Evolutionary conservation across 2,113 vertebrate genomes (phyloP).

Genomic region (Kryptolebias marmoratus): DNA sequence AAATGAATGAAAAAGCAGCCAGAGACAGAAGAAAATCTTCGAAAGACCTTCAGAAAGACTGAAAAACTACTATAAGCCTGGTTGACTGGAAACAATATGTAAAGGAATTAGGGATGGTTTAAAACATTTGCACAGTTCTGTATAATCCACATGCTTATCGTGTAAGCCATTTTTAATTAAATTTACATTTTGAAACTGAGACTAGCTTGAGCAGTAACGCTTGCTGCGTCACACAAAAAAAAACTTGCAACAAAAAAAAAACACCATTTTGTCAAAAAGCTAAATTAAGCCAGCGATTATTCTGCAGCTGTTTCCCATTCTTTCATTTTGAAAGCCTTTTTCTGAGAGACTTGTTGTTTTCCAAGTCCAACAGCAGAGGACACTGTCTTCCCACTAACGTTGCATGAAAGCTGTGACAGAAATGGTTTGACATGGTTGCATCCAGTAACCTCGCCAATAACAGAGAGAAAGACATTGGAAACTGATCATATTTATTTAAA

Average conservation of each 20-base stretch:
- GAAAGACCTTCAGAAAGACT: background rate
- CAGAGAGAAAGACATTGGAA: background rate
- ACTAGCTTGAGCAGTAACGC: too few species aligned
- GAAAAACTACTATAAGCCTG: background rate
- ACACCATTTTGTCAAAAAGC: too few species aligned
- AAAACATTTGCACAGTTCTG: background rate
- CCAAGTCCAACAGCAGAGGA: slow-evolving; percentile 52
- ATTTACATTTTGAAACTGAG: background rate
- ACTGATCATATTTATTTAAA: background rate
- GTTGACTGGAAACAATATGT: background rate
- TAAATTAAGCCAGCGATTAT: too few species aligned
- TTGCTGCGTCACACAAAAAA: too few species aligned
- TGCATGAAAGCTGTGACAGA: background rate
- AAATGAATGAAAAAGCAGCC: background rate
- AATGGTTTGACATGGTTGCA: background rate
- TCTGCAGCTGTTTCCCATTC: too few species aligned
- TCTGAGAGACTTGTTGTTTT: background rate
- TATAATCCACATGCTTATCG: background rate
- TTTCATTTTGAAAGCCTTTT: slow-evolving; percentile 46
- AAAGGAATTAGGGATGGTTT: background rate
- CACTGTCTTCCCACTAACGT: slow-evolving; percentile 52
- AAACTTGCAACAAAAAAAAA: too few species aligned
- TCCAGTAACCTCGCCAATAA: background rate
- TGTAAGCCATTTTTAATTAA: background rate
- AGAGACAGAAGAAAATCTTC: too few species aligned